These are phyloP conservation scores for Drosophila bocqueti DNA, from an alignment of 1,140 invertebrate genomes.

Conservation along the genomic window DNA sequence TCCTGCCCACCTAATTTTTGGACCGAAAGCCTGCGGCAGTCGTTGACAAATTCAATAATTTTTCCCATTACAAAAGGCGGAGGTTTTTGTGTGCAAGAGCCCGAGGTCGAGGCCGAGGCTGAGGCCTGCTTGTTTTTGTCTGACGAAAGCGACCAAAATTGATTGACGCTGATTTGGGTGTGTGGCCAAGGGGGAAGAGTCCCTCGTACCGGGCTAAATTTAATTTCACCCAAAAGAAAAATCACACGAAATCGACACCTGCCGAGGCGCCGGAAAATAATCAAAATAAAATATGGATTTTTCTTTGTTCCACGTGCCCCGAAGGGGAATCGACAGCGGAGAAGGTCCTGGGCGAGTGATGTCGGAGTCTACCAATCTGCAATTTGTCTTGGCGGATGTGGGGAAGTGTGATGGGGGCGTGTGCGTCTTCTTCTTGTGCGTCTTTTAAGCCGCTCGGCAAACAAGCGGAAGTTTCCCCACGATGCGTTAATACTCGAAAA, in stretches of 20 bases:
- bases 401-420: constrained; percentile 5
- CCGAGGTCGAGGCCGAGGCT: neutral
- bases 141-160: constrained; percentile 71
- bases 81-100: constrained; percentile 14
- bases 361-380: constrained; percentile 77
- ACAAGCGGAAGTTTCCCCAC: constrained; percentile 75
- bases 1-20: constrained; percentile 26
- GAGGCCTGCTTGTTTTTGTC: constrained; percentile 72
- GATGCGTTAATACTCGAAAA: constrained; percentile 75
- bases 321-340: constrained; percentile 30
- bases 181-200: constrained; percentile 11
- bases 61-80: constrained; percentile 77
- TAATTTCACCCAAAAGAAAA: constrained; percentile 64
- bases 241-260: constrained; percentile 74
- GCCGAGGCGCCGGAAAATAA: constrained; percentile 78
- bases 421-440: constrained; percentile 11
- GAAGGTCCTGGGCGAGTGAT: constrained; percentile 24
- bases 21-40: constrained; percentile 59
- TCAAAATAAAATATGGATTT: constrained; percentile 84
- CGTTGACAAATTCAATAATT: constrained; percentile 85
- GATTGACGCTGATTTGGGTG: constrained; percentile 74
- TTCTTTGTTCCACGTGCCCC: constrained; percentile 61
- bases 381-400: constrained; percentile 74
- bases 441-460: constrained; percentile 68
- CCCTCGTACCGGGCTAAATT: constrained; percentile 60